These are phyloP conservation scores for Rhimphoctona megacephalus DNA, from an alignment of 2,888 invertebrate species.

Conservation along the genomic window DNA sequence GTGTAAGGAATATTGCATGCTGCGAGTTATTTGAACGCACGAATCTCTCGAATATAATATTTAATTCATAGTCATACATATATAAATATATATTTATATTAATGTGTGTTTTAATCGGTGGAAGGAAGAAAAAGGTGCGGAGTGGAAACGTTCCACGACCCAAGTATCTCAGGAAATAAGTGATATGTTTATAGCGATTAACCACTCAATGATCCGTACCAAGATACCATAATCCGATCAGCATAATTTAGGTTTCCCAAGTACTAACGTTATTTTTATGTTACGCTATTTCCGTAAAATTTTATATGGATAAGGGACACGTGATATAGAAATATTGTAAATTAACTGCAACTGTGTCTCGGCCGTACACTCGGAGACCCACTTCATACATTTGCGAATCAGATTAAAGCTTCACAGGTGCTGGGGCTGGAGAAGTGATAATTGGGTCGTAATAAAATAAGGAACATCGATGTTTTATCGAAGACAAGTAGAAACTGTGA, in stretches of 20 bases:
- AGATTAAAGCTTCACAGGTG: background rate
- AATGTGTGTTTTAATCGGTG: constrained; percentile 1
- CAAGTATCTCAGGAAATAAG: constrained; percentile 12
- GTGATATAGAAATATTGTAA: background rate
- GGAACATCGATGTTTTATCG: background rate
- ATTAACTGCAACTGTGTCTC: background rate
- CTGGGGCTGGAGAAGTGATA: background rate
- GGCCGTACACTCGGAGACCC: background rate
- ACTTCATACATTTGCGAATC: constrained; percentile 5
- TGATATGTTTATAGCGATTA: constrained; percentile 4
- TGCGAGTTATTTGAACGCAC: constrained; percentile 24
- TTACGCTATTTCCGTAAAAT: background rate
- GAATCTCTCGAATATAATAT: background rate
- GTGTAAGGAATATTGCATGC: background rate
- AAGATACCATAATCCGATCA: constrained; percentile 27
- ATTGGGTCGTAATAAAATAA: background rate
- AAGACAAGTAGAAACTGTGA: background rate
- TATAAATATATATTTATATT: background rate
- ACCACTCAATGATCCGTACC: constrained; percentile 5
- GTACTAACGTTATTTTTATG: background rate
- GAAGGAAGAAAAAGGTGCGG: background rate
- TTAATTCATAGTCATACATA: background rate
- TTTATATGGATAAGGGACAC: background rate
- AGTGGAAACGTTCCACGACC: constrained; percentile 4
- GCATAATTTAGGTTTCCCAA: background rate